Evolutionary conservation across 2,797 vertebrate species (phyloP).

Genomic region (Pseudomugil tenellus): DNA sequence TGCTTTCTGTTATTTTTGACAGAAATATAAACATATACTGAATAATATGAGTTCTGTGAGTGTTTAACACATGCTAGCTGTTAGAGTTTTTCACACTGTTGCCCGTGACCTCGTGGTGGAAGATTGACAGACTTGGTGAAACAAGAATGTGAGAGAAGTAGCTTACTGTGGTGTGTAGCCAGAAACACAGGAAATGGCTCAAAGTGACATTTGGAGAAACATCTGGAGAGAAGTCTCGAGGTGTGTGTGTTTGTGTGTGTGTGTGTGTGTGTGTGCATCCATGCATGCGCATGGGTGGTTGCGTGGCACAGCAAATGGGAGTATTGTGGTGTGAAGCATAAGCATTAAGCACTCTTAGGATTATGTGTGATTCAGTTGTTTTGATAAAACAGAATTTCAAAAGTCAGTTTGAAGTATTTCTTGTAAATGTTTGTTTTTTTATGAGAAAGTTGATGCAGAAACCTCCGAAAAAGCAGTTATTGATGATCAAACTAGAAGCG

Average conservation of each 20-base stretch:
- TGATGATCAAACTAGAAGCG: neutral
- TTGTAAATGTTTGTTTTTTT: conserved; percentile 5
- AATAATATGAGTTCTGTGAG: conserved; percentile 10
- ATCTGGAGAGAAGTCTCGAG: conserved; percentile 69
- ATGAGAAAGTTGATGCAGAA: neutral
- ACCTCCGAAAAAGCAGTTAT: neutral
- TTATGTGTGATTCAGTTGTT: conserved; percentile 5
- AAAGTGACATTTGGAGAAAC: conserved; percentile 75
- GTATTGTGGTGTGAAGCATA: conserved; percentile 29
- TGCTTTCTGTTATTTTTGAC: neutral
- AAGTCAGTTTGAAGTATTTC: neutral
- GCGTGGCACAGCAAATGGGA: conserved; percentile 6
- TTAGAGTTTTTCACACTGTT: conserved; percentile 6
- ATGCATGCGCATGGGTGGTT: conserved; percentile 14
- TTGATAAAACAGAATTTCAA: conserved; percentile 29
- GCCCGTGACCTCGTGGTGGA: conserved; percentile 10
- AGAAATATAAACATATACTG: neutral
- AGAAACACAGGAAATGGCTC: conserved; percentile 72
- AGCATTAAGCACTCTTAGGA: conserved; percentile 31
- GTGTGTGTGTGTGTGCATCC: conserved; percentile 36
- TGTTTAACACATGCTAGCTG: conserved; percentile 5
- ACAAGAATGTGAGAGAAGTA: conserved; percentile 34
- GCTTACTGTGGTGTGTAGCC: conserved; percentile 25
- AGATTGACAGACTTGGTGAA: conserved; percentile 21
- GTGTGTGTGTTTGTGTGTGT: conserved; percentile 51